phyloP scores from a whole-genome alignment of 2,888 invertebrate genomes.

The Cremastinae sp. region DNA sequence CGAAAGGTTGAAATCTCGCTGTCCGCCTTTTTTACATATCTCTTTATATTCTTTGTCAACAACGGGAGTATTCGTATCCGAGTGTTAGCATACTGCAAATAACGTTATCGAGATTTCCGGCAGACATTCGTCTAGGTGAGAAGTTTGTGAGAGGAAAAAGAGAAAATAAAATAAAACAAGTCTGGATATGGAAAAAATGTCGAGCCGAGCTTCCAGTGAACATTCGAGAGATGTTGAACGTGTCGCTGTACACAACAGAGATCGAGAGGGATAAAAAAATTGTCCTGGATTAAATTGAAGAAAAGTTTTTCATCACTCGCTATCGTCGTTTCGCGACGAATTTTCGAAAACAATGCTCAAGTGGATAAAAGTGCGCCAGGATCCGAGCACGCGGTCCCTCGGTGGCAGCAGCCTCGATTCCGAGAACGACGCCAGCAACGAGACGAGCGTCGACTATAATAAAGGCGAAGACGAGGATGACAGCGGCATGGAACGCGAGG shows the following conservation, averaged over 20 bases:
- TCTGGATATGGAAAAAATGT: conserved; percentile 29
- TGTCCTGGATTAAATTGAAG: no score
- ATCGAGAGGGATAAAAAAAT: not conserved
- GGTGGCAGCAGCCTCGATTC: conserved; percentile 55
- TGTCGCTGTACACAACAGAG: not conserved
- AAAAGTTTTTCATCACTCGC: not conserved
- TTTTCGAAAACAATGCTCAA: conserved; percentile 73
- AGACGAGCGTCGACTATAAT: conserved; percentile 58
- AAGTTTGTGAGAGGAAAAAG: not conserved
- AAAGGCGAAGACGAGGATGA: conserved; percentile 74
- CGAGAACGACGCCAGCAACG: conserved; percentile 58
- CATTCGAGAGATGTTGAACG: conserved; percentile 8
- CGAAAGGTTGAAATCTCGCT: conserved; percentile 19
- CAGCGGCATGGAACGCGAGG: conserved; percentile 77
- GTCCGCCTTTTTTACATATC: conserved; percentile 25
- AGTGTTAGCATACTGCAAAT: conserved; percentile 57
- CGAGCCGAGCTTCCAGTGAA: conserved; percentile 21
- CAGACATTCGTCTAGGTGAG: conserved; percentile 26
- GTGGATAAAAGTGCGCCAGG: conserved; percentile 79
- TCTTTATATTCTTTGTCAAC: conserved; percentile 34
- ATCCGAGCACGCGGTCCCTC: conserved; percentile 66
- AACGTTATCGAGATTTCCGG: conserved; percentile 63
- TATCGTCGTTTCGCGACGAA: not conserved
- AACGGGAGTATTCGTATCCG: no score
- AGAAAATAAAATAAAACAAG: not conserved